Base-by-base conservation (phyloP, 2,113 vertebrate genomes). In the Urocynchramus pylzowi region DNA sequence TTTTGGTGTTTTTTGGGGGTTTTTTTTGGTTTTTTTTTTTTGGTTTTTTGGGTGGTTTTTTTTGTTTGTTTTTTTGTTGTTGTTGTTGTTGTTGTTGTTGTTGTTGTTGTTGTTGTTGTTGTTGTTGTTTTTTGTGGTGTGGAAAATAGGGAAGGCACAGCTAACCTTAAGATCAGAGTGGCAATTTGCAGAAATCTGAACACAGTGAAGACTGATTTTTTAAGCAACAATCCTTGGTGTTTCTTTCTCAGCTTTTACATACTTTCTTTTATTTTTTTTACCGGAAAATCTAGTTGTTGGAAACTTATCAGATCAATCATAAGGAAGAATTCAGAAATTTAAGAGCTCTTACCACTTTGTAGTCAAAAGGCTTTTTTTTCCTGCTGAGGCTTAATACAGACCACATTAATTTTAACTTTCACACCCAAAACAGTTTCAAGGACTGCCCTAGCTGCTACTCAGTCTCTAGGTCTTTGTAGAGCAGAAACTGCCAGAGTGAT, bases 91-190 rank as follows among this genome's bases (percentile, higher is more conserved):
- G n/a, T n/a, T n/a, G n/a, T n/a, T n/a, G n/a, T n/a, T n/a, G n/a
- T n/a, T n/a, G n/a, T n/a, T n/a, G n/a, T n/a, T n/a, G n/a, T n/a
- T n/a, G n/a, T n/a, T n/a, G 39, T 39, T 39, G 35, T 50, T 39
- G 39, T 7, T 53, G 30, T 30, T 47, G 15, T 17, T 53, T 54
- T 17, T 70, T 13, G 3, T 19, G 3, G 8, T 8, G 3, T 6
- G 5, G 5, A 6, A 16, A 97, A 57, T 1, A 4, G 10, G 10
- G 9, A 59, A 42, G 21, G 61, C 95, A 95, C 53, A 77, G 84
- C 86, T 97, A 95, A 94, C 97, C 73, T 98, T 61, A 98, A 98
- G 97, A 95, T 96, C 56, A 37, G 54, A 87, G 84, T 61, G 90
- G 79, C 95, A 81, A 42, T 76, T 95, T 90, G n/a, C n/a, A n/a